These are phyloP conservation scores for Microplitis mediator DNA, from an alignment of 1,140 invertebrate species.

Conservation along the genomic window DNA sequence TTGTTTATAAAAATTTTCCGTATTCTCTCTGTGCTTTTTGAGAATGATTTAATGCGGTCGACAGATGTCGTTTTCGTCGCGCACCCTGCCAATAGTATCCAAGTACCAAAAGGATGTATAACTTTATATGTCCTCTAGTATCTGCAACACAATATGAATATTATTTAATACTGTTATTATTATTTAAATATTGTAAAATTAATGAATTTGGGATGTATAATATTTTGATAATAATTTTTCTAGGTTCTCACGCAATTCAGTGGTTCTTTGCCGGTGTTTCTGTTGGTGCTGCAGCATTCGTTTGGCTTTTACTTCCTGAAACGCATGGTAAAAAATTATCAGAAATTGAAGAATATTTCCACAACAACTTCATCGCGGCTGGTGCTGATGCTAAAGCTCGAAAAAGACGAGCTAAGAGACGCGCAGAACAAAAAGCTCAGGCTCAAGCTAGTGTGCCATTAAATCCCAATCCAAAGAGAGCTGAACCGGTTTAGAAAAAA, in stretches of 20 bases:
- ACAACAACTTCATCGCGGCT: conserved; percentile 53
- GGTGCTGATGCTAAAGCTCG: conserved; percentile 43
- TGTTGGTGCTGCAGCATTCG: conserved; percentile 65
- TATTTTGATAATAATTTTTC: not conserved
- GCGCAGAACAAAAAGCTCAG: conserved; percentile 33
- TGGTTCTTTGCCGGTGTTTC: conserved; percentile 74
- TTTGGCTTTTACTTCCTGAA: conserved; percentile 72
- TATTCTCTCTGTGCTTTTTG: too few species aligned
- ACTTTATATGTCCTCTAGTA: too few species aligned
- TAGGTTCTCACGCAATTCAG: conserved; percentile 66
- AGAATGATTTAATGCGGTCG: too few species aligned
- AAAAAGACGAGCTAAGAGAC: conserved; percentile 34
- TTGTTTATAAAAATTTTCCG: too few species aligned
- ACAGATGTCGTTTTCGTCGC: too few species aligned
- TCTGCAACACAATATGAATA: too few species aligned
- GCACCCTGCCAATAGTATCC: too few species aligned
- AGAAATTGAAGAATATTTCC: conserved; percentile 72
- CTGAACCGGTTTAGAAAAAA: conserved; percentile 13
- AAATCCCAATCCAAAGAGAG: conserved; percentile 41
- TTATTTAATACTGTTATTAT: too few species aligned
- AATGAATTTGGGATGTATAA: too few species aligned
- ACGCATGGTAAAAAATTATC: conserved; percentile 73
- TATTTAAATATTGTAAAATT: too few species aligned
- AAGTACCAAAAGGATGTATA: too few species aligned
- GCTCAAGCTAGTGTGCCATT: conserved; percentile 37